phyloP scores from a whole-genome alignment of 1,140 invertebrate genomes.

The Aphelinus atriplicis region DNA sequence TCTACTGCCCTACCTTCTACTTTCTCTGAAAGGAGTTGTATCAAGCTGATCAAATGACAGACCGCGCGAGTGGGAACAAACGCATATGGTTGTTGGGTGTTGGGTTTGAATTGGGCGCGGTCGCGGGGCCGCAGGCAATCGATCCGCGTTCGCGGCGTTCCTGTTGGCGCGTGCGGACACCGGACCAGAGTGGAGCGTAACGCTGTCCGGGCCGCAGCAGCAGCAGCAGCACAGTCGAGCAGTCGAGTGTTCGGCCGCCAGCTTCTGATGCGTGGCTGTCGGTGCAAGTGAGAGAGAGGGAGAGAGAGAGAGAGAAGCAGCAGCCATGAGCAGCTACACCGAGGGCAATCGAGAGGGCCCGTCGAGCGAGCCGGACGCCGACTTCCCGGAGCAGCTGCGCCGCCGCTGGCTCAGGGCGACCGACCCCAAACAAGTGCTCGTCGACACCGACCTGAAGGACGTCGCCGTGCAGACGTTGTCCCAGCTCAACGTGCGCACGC shows the following conservation, averaged over 20 bases:
- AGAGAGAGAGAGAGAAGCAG: too few relatives aligned
- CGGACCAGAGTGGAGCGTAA: not conserved
- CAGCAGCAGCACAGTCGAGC: not conserved
- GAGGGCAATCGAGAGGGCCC: not conserved
- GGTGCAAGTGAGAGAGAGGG: too few relatives aligned
- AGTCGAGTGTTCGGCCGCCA: not conserved
- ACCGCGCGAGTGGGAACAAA: too few relatives aligned
- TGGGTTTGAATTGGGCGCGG: not conserved
- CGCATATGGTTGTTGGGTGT: not conserved
- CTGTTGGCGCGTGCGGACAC: not conserved
- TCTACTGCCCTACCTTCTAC: too few relatives aligned
- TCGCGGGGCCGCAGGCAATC: constrained; percentile 16
- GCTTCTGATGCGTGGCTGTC: too few relatives aligned
- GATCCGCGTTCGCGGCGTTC: not conserved
- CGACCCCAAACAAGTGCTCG: not conserved
- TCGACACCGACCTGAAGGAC: constrained; percentile 8
- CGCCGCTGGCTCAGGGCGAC: constrained; percentile 18
- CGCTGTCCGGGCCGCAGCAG: not conserved
- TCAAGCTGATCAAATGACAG: too few relatives aligned
- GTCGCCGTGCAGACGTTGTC: not conserved
- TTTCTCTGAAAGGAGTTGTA: too few relatives aligned
- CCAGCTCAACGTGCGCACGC: not conserved
- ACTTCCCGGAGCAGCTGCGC: not conserved
- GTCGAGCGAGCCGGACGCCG: not conserved
- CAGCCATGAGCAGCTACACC: too few relatives aligned